Evolutionary conservation across 2,797 vertebrate genomes (phyloP).

Genomic region (Sebastes vulpes): DNA sequence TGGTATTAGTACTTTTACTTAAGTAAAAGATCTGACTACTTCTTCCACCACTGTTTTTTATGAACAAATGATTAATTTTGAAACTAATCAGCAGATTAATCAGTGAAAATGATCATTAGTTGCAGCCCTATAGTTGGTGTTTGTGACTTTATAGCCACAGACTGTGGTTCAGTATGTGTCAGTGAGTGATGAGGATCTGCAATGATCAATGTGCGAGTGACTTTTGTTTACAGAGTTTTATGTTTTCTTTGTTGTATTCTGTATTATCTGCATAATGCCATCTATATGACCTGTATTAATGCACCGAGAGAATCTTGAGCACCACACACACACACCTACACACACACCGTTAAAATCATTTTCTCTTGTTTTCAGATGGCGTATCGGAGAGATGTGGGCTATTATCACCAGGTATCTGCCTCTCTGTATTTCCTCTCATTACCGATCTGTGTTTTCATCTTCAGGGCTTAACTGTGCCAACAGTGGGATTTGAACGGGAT

Average conservation of each 20-base stretch:
- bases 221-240: background rate
- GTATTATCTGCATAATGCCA: background rate
- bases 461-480: slow-evolving; percentile 36
- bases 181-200: background rate
- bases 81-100: too few relatives aligned
- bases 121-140: too few relatives aligned
- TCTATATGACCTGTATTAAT: background rate
- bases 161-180: background rate
- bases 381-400: slow-evolving; percentile 85
- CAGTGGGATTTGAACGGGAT: slow-evolving; percentile 54
- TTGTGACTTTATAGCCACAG: background rate
- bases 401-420: slow-evolving; percentile 85
- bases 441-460: slow-evolving; percentile 53
- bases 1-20: too few relatives aligned
- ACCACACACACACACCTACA: background rate
- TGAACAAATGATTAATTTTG: rapidly evolving
- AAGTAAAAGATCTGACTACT: too few relatives aligned
- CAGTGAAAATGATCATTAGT: too few relatives aligned
- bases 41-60: too few relatives aligned
- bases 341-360: slow-evolving; percentile 4
- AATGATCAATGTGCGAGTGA: background rate
- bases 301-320: background rate
- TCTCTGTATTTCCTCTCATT: slow-evolving; percentile 49
- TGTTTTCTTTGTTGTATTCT: background rate
- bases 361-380: slow-evolving; percentile 76